Percentiles rank a stretch among this genome's conserved stretches.
phyloP scores from a whole-genome alignment of 2,113 vertebrate genomes.

The Rhinopithecus roxellana region DNA sequence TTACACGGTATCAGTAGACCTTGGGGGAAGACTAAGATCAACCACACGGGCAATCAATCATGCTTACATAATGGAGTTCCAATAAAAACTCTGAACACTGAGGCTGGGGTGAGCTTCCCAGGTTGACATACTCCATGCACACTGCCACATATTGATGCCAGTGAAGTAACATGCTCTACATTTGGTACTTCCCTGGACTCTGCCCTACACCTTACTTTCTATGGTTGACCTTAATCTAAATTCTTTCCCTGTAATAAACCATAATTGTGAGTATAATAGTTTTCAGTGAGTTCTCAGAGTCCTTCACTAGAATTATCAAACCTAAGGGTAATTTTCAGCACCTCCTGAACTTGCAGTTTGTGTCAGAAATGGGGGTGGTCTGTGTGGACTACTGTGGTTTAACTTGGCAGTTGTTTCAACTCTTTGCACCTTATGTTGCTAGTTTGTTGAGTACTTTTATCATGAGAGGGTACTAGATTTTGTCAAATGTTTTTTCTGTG shows the following conservation, averaged over 20 bases:
- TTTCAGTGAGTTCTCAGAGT: neutral
- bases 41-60: neutral
- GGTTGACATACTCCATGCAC: neutral
- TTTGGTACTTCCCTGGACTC: neutral
- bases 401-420: neutral
- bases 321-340: neutral
- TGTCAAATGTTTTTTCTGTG: neutral
- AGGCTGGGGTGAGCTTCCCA: neutral
- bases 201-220: neutral
- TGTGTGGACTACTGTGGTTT: neutral
- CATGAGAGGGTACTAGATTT: neutral
- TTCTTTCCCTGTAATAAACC: neutral
- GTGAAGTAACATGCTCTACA: neutral
- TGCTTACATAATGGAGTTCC: neutral
- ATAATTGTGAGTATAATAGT: neutral
- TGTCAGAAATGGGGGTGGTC: neutral
- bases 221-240: slow-evolving; percentile 9
- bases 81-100: neutral
- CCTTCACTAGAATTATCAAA: neutral
- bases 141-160: neutral
- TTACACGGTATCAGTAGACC: neutral
- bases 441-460: slow-evolving; percentile 19
- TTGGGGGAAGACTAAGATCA: neutral
- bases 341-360: neutral
- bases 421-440: neutral